Base-by-base conservation (phyloP, 2,113 vertebrate genomes). In the Dryoscopus gambensis region DNA sequence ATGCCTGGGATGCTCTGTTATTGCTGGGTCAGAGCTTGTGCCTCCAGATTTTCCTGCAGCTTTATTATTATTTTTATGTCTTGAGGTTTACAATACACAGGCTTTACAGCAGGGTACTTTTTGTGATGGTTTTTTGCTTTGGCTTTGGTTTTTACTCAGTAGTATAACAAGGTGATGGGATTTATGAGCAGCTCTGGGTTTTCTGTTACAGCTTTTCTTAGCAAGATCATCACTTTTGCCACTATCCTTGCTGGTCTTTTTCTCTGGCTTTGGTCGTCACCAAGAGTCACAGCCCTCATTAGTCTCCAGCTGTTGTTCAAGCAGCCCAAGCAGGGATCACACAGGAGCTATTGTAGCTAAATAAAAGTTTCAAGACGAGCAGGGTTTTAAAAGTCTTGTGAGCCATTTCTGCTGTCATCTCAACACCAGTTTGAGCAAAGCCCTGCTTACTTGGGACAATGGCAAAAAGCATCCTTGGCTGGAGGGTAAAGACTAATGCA, bases 191-290 rank as follows among this genome's bases (percentile, higher is more conserved):
- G 47, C 53, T 73, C 83, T 69, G 84, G 28, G 57, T 57, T 87
- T 91, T 77, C 55, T 70, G 15, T 82, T 94, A 62, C 39, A 65
- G 69, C 87, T 92, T 95, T 95, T 37, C 90, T 88, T 60, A 92
- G 92, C 83, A 78, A 92, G 73, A 92, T 92, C 95, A 81, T 96
- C 88, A 90, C 83, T 92, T 95, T 40, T 78, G 53, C 63, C 73
- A 21, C 93, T 85, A 46, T 73, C 70, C 70, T 64, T 59, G 49
- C 84, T 92, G 91, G 87, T 59, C 85, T 84, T 91, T 86, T 87
- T 86, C 68, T 70, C 68, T 83, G 68, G 27, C 47, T 94, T 89
- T 78, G 73, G 65, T 68, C 4, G 12, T 59, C 81, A 84, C 84
- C 69, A 46, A 19, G 95, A 87, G 87, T 53, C 7, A 1, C 77